phyloP scores from a whole-genome alignment of 2,888 invertebrate genomes.

The Acanthosoma haemorrhoidale region DNA sequence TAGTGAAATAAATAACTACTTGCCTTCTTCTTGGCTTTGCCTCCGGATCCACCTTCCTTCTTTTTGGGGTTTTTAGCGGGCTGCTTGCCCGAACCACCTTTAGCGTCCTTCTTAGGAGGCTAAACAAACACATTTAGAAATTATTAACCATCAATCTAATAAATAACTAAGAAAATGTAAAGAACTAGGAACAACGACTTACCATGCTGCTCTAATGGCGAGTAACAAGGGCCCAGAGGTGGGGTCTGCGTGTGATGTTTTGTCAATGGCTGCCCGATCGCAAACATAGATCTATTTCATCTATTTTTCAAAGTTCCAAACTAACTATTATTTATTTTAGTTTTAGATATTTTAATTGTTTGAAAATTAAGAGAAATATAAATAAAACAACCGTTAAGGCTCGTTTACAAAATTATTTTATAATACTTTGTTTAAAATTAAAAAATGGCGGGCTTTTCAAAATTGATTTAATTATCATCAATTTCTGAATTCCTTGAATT shows the following conservation, averaged over 20 bases:
- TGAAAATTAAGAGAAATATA: no score
- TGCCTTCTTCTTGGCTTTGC: constrained; percentile 95
- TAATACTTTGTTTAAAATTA: no score
- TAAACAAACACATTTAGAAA: constrained; percentile 49
- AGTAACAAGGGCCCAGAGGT: constrained; percentile 8
- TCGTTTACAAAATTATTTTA: no score
- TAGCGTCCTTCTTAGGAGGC: constrained; percentile 92
- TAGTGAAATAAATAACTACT: constrained; percentile 23
- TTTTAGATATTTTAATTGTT: no score
- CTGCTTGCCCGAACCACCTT: constrained; percentile 77
- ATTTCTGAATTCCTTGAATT: no score
- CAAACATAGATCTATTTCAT: no score
- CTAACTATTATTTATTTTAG: no score
- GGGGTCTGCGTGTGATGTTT: neutral
- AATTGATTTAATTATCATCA: no score
- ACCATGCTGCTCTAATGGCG: constrained; percentile 32
- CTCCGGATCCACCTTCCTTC: constrained; percentile 90
- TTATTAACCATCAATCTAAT: neutral
- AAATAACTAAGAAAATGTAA: neutral
- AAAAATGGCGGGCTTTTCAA: no score
- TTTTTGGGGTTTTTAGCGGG: constrained; percentile 92
- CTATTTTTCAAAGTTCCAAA: no score
- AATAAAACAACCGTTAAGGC: no score
- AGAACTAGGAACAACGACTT: neutral
- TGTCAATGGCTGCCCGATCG: neutral